A percentile compares a stretch with the other conserved stretches of the same genome.
phyloP scores from a whole-genome alignment of 2,888 invertebrate genomes.

The Pteria penguin region DNA sequence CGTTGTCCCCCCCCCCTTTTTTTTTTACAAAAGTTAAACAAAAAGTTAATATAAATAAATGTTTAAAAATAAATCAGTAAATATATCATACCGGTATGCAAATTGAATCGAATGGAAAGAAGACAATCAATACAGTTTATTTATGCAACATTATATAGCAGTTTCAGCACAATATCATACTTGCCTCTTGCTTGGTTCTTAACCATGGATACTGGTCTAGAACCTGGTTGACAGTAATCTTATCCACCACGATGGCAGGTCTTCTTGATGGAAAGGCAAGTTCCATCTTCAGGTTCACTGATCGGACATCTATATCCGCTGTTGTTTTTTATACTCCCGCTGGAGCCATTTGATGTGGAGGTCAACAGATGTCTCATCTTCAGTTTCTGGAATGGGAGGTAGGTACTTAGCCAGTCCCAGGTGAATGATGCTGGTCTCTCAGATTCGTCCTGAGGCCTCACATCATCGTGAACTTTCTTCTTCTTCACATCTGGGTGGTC shows the following conservation, averaged over 20 bases:
- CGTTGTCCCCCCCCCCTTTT: too few species aligned
- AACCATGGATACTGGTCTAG: constrained; percentile 3
- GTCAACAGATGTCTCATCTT: constrained; percentile 1
- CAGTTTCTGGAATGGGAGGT: not conserved
- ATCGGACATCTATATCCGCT: not conserved
- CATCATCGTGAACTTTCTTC: too few species aligned
- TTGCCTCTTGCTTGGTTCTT: not conserved
- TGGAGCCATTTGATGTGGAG: not conserved
- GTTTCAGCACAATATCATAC: too few species aligned
- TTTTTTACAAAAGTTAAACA: too few species aligned
- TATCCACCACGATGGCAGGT: not conserved
- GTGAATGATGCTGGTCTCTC: not conserved
- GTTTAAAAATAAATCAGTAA: too few species aligned
- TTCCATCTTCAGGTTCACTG: not conserved
- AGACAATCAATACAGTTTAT: too few species aligned
- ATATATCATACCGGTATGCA: too few species aligned
- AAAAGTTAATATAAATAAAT: too few species aligned
- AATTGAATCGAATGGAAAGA: too few species aligned
- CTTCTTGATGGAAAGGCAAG: not conserved
- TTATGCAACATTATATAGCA: too few species aligned
- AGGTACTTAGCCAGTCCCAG: constrained; percentile 6
- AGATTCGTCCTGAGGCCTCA: too few species aligned
- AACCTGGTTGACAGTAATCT: not conserved
- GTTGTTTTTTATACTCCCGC: not conserved
- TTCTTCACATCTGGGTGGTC: not conserved